phyloP scores from a whole-genome alignment of 2,888 invertebrate species.

The Lasioglossum malachurum region DNA sequence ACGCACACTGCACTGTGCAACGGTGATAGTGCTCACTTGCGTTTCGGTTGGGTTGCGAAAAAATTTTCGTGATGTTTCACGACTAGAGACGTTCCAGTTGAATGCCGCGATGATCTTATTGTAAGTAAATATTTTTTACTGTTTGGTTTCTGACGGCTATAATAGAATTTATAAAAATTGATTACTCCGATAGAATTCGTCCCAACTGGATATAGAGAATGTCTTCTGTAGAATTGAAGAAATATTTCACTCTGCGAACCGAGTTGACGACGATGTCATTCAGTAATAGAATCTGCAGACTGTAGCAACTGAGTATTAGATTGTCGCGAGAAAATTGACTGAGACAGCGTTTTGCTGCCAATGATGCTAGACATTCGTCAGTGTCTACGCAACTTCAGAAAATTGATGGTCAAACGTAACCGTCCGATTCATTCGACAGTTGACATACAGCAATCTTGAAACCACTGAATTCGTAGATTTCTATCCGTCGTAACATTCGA shows the following conservation, averaged over 20 bases:
- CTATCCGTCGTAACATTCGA: not conserved
- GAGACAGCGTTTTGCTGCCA: not conserved
- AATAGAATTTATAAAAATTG: too few species aligned
- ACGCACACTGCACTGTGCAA: not conserved
- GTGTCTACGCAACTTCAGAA: not conserved
- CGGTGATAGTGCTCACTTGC: not conserved
- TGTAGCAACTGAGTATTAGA: not conserved
- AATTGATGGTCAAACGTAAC: not conserved
- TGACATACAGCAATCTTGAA: not conserved
- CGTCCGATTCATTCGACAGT: not conserved
- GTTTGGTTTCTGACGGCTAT: not conserved
- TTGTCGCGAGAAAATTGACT: slow-evolving; percentile 1
- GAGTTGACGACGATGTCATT: not conserved
- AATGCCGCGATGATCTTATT: not conserved
- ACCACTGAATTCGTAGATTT: not conserved
- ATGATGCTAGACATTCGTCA: not conserved
- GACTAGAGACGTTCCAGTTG: not conserved
- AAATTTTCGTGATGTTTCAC: not conserved
- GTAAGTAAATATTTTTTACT: not conserved
- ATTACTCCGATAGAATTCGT: too few species aligned
- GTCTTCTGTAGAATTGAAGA: not conserved
- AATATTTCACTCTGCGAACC: not conserved
- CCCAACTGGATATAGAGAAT: too few species aligned
- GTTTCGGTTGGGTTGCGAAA: not conserved
- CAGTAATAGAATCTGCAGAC: not conserved